These are phyloP conservation scores for Torymus texanus DNA, from an alignment of 2,888 invertebrate species.

Conservation along the genomic window DNA sequence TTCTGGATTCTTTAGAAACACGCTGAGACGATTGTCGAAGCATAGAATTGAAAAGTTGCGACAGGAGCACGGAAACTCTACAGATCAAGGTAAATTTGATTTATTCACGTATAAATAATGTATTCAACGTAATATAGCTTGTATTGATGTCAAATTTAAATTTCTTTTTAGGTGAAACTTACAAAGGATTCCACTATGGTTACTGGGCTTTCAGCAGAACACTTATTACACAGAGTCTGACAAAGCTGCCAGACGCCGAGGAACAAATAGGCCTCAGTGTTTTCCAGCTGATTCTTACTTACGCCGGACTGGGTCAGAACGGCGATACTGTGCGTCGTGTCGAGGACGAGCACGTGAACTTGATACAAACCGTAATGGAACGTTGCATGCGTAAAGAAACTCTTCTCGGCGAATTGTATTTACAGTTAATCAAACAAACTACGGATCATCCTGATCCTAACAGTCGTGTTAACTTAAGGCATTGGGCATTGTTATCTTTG, in stretches of 20 bases:
- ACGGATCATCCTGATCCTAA: constrained; percentile 94
- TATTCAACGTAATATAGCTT: background rate
- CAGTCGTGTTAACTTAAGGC: constrained; percentile 89
- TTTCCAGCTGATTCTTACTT: constrained; percentile 92
- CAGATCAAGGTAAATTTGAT: constrained; percentile 75
- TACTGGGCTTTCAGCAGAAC: constrained; percentile 95
- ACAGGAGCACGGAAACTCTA: constrained; percentile 81
- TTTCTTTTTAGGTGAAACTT: constrained; percentile 81
- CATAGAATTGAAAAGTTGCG: constrained; percentile 87
- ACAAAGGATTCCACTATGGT: constrained; percentile 89
- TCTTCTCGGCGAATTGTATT: constrained; percentile 90
- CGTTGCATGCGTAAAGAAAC: constrained; percentile 93
- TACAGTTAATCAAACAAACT: constrained; percentile 95
- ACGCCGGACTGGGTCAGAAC: constrained; percentile 87
- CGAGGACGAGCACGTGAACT: constrained; percentile 91
- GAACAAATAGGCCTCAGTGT: constrained; percentile 91
- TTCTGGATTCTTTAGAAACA: constrained; percentile 92
- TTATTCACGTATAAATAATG: background rate
- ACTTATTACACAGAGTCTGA: constrained; percentile 87
- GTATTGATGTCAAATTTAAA: background rate
- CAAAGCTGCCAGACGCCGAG: constrained; percentile 89
- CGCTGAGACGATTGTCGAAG: constrained; percentile 89
- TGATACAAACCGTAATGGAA: constrained; percentile 92
- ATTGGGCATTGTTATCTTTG: constrained; percentile 92
- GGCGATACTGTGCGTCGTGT: constrained; percentile 83